Percentiles rank a stretch among this genome's conserved stretches.
These are phyloP conservation scores for Panonychus citri DNA, from an alignment of 1,140 invertebrate genomes.

Conservation along the genomic window DNA sequence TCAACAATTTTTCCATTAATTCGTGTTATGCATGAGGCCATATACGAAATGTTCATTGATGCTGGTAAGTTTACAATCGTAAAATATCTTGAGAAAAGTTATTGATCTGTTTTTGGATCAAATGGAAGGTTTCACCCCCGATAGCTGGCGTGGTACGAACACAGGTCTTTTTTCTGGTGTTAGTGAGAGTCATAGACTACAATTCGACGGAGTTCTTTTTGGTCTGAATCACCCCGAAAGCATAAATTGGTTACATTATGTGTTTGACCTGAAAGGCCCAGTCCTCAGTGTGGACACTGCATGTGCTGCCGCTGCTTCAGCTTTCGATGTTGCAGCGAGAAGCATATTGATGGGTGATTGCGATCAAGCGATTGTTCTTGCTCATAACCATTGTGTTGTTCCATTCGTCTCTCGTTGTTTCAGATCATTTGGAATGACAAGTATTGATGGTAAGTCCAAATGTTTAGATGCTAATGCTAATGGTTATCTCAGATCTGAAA, in stretches of 20 bases:
- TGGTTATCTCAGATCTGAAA: conserved; percentile 19
- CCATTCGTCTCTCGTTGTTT: background rate
- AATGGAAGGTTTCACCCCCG: conserved; percentile 17
- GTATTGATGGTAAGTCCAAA: background rate
- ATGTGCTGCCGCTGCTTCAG: conserved; percentile 50
- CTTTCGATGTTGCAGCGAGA: conserved; percentile 44
- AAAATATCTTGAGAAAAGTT: background rate
- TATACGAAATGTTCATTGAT: background rate
- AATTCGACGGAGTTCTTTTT: background rate
- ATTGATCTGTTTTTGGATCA: background rate
- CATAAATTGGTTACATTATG: background rate
- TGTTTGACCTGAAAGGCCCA: conserved; percentile 48
- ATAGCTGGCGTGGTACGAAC: conserved; percentile 28
- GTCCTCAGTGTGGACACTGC: conserved; percentile 82
- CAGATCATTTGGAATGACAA: background rate
- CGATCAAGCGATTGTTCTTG: background rate
- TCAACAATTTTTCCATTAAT: background rate
- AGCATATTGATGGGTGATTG: conserved; percentile 21
- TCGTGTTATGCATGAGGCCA: background rate
- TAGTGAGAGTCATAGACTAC: background rate
- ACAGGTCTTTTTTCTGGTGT: conserved; percentile 78
- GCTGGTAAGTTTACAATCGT: background rate
- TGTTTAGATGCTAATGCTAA: conserved; percentile 5
- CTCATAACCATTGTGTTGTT: background rate
- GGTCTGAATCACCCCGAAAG: background rate